phyloP scores from a whole-genome alignment of 2,113 vertebrate species.

The Isichthys henryi region DNA sequence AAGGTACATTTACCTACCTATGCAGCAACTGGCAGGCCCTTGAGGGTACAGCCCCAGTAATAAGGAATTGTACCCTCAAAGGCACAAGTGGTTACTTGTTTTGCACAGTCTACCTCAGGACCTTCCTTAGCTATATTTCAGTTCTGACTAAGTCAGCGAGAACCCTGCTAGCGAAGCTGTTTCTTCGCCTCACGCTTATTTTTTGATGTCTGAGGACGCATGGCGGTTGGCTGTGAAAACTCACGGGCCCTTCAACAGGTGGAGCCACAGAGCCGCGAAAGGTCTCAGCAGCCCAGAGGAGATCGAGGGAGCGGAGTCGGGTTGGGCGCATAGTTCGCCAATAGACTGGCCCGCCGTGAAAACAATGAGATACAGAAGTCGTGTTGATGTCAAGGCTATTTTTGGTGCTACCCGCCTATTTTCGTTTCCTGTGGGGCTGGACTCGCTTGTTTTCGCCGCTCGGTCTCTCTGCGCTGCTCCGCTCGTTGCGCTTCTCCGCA shows the following conservation, averaged over 20 bases:
- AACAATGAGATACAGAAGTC: conserved; percentile 6
- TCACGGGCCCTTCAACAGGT: conserved; percentile 41
- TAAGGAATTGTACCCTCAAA: background rate
- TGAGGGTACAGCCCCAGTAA: background rate
- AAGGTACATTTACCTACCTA: background rate
- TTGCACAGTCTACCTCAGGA: background rate
- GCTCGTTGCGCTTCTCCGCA: background rate
- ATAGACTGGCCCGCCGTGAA: background rate
- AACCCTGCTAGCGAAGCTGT: background rate
- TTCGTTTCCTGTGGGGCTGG: background rate
- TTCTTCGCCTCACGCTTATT: background rate
- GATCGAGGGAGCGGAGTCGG: conserved; percentile 30
- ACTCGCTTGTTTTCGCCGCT: background rate
- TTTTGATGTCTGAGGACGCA: background rate
- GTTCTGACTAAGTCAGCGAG: background rate
- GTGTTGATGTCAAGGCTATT: conserved; percentile 21
- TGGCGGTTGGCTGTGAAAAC: background rate
- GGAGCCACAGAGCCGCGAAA: conserved; percentile 45
- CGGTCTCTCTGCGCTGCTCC: background rate
- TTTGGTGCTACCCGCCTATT: conserved; percentile 3
- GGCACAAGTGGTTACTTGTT: background rate
- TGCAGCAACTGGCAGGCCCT: background rate
- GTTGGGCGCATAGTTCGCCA: conserved; percentile 1
- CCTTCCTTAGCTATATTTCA: background rate
- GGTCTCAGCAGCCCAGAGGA: background rate